Percentiles rank a stretch among this genome's conserved stretches.
Conservation (phyloP, 2,888 invertebrate species). For the Nymphalis polychloros region DNA sequence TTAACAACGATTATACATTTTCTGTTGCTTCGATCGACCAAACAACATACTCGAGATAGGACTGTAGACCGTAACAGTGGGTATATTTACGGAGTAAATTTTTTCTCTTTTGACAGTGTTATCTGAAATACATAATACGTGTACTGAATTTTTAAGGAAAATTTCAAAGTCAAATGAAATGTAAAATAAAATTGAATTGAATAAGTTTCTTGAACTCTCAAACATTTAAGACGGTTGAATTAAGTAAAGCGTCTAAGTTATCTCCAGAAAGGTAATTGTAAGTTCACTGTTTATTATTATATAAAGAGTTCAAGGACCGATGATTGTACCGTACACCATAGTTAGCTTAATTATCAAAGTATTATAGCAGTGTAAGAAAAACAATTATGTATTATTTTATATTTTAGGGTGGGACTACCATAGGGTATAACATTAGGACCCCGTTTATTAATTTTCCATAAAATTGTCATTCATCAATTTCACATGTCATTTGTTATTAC, state of each 20-base stretch:
- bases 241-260: background rate
- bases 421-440: background rate
- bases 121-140: too few relatives aligned
- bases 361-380: background rate
- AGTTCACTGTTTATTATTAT: background rate
- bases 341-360: background rate
- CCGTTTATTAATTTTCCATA: background rate
- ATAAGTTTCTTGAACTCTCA: background rate
- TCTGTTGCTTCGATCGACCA: too few relatives aligned
- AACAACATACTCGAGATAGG: too few relatives aligned
- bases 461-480: background rate
- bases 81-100: too few relatives aligned
- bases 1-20: too few relatives aligned
- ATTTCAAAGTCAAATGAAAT: background rate
- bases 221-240: slow-evolving; percentile 4
- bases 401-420: background rate
- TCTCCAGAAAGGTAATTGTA: background rate
- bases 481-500: background rate
- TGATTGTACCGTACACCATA: background rate
- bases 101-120: too few relatives aligned
- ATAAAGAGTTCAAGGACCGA: background rate
- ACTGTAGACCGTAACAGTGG: too few relatives aligned
- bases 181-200: background rate
- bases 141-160: too few relatives aligned
- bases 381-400: background rate